Evolutionary conservation across 1,140 invertebrate species (phyloP).

Genomic region (Aphaenogaster rudis): DNA sequence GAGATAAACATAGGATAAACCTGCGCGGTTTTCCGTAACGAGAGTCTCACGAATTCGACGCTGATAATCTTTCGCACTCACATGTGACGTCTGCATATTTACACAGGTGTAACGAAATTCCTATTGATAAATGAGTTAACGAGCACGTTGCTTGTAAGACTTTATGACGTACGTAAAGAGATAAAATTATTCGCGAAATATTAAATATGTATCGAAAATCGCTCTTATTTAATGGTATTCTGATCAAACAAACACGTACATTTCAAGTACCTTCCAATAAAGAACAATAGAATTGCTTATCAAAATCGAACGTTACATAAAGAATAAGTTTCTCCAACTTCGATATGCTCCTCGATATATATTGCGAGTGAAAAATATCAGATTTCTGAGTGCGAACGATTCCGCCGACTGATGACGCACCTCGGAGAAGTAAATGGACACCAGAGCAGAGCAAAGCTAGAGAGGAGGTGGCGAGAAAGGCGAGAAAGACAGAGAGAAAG

Average conservation of each 20-base stretch:
- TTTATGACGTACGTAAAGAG: not conserved
- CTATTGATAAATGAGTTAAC: not conserved
- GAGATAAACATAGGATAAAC: not conserved
- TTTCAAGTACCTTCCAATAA: not conserved
- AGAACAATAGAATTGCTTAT: not conserved
- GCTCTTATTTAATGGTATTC: not conserved
- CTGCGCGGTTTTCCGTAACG: not conserved
- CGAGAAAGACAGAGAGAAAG: constrained; percentile 49
- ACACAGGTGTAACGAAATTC: not conserved
- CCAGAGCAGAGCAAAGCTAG: constrained; percentile 55
- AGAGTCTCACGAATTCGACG: not conserved
- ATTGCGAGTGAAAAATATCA: not conserved
- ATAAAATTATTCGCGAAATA: not conserved
- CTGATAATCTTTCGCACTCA: constrained; percentile 34
- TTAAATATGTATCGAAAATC: not conserved
- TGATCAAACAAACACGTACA: not conserved
- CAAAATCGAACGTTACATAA: not conserved
- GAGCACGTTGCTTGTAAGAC: not conserved
- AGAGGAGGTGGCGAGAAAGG: constrained; percentile 36
- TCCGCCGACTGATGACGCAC: constrained; percentile 15
- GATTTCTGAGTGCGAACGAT: constrained; percentile 38
- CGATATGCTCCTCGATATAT: not conserved
- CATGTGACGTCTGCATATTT: not conserved
- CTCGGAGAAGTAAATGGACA: constrained; percentile 43
- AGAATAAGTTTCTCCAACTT: constrained; percentile 3